Conservation (phyloP, 2,888 invertebrate genomes). For the Julus scanicus region DNA sequence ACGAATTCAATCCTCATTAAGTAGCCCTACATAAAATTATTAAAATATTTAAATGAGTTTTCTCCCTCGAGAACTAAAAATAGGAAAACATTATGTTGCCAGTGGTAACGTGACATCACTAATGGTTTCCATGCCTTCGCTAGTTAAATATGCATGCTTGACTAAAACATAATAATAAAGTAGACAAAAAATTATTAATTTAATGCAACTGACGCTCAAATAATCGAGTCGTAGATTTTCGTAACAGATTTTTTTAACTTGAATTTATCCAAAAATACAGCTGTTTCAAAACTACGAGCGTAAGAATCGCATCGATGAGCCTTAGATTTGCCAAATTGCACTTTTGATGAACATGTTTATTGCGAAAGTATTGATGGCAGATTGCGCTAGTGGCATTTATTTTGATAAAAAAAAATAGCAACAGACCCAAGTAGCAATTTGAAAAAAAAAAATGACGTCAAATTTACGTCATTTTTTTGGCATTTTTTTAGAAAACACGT, state of each 20-base stretch:
- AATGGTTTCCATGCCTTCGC: background rate
- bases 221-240: background rate
- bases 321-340: background rate
- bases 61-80: background rate
- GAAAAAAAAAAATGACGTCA: too few species aligned
- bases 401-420: background rate
- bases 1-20: background rate
- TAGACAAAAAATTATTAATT: background rate
- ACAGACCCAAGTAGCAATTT: too few species aligned
- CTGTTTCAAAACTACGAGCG: background rate
- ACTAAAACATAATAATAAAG: background rate
- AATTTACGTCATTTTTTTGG: too few species aligned
- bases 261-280: background rate
- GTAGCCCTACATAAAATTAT: background rate
- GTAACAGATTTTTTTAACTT: background rate
- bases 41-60: background rate
- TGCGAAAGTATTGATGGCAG: background rate
- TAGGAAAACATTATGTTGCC: background rate
- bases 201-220: background rate
- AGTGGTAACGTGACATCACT: background rate
- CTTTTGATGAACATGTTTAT: background rate
- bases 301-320: background rate
- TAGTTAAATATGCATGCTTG: conserved; percentile 21
- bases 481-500: too few species aligned
- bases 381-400: background rate